Conservation (phyloP, 2,888 invertebrate species). For the Melanchra persicariae region DNA sequence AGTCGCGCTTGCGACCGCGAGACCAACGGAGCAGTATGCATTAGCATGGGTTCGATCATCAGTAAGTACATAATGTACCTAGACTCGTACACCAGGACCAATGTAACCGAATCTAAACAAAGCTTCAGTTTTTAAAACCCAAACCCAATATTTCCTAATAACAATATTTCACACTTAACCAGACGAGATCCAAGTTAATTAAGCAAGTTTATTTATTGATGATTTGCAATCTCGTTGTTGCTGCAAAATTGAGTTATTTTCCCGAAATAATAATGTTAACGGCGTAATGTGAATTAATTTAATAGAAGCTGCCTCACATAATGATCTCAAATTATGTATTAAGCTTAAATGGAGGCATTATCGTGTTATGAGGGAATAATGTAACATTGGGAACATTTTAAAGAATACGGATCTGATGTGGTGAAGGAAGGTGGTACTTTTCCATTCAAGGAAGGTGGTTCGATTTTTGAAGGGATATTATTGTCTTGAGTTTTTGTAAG, state of each 20-base stretch:
- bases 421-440: not conserved
- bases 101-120: not conserved
- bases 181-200: constrained; percentile 29
- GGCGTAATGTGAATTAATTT: constrained; percentile 48
- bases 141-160: constrained; percentile 18
- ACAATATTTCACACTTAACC: constrained; percentile 35
- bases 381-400: constrained; percentile 34
- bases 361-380: constrained; percentile 21
- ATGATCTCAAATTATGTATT: constrained; percentile 51
- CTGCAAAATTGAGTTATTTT: constrained; percentile 35
- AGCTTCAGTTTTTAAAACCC: not conserved
- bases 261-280: constrained; percentile 39
- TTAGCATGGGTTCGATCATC: too few relatives aligned
- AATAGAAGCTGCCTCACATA: constrained; percentile 30
- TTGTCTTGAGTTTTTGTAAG: not conserved
- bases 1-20: too few relatives aligned
- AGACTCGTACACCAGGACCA: not conserved
- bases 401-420: constrained; percentile 19
- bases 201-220: constrained; percentile 44
- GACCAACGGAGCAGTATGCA: too few relatives aligned
- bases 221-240: constrained; percentile 29
- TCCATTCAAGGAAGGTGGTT: not conserved
- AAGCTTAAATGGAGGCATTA: constrained; percentile 30
- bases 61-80: too few relatives aligned
- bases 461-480: not conserved